These are phyloP conservation scores for Emydura subglobosa DNA, from an alignment of 2,113 vertebrate species.

Conservation along the genomic window DNA sequence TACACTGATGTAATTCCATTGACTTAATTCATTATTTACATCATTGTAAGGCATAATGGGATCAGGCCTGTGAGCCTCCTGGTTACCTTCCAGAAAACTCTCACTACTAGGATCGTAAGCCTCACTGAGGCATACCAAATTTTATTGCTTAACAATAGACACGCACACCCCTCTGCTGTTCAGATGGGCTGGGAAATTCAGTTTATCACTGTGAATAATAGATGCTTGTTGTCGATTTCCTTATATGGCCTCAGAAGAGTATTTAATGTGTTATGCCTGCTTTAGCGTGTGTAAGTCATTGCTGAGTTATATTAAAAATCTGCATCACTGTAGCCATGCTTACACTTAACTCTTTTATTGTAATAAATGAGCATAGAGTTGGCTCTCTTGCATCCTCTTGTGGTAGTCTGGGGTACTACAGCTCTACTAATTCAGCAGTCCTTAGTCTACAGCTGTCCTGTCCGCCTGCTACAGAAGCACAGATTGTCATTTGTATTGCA, in stretches of 20 bases:
- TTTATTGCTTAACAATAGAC: background rate
- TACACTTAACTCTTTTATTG: background rate
- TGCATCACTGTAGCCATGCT: background rate
- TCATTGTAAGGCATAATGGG: background rate
- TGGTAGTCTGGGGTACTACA: fast-evolving
- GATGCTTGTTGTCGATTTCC: background rate
- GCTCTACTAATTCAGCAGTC: background rate
- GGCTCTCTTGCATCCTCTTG: background rate
- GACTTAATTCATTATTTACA: background rate
- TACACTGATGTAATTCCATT: background rate
- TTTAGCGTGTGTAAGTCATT: background rate
- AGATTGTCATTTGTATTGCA: background rate
- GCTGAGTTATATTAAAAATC: background rate
- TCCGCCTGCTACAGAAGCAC: background rate
- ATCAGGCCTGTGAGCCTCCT: background rate
- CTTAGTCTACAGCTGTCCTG: background rate
- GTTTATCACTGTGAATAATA: background rate
- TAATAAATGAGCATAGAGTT: background rate
- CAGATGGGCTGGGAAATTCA: background rate
- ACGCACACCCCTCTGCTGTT: background rate
- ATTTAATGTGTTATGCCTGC: background rate
- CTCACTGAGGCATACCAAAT: background rate
- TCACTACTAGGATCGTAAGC: fast-evolving
- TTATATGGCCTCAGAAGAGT: background rate
- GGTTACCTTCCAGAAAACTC: background rate